Evolutionary conservation across 2,888 invertebrate genomes (phyloP), one percentile per base, ranked within the genome.

Genomic region (Tridacna crocea): DNA sequence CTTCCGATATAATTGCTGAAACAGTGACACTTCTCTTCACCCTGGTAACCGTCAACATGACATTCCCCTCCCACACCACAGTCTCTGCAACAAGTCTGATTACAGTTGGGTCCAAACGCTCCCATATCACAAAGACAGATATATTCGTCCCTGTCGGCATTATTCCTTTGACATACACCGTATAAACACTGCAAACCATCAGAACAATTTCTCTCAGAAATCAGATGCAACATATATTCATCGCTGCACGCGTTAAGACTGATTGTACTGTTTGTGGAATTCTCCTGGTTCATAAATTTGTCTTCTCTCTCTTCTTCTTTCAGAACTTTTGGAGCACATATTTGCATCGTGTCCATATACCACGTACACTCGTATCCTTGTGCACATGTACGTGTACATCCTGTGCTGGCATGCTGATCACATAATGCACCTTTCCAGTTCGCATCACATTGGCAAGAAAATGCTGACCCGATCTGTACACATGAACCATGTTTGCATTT

Each of bases 51-150:
- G 51, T 46, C 36, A 22, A 70, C 58, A 47, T 65, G 51, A 55
- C 80, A 80, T 13, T 48, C 51, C 1, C 80, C 82, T 68, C 72
- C 15, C 17, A 73, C 55, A 60, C 79, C 70, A 51, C 70, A 80
- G 24, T 68, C 48, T n/a, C 46, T 55, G 48, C 79, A 82, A 51
- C 80, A 82, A 12, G 36, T 72, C 17, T 66, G 0, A 22, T 79
- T 60, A 55, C 82, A 82, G 0, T 61, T 15, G 0, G 24, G 46
- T 4, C 82, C 82, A 24, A 65, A 66, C 6, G 68, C 76, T 2
- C 82, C 79, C 12, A n/a, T 13, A 26, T 82, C 82, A 73, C 82
- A 82, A 11, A 48, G 66, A 68, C 76, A 82, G 55, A 68, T 47
- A 1, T 22, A 15, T 70, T 13, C 24, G 10, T 51, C 15, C 12